These are phyloP conservation scores for Asarcornis scutulata DNA, from an alignment of 2,113 vertebrate genomes.

Conservation along the genomic window DNA sequence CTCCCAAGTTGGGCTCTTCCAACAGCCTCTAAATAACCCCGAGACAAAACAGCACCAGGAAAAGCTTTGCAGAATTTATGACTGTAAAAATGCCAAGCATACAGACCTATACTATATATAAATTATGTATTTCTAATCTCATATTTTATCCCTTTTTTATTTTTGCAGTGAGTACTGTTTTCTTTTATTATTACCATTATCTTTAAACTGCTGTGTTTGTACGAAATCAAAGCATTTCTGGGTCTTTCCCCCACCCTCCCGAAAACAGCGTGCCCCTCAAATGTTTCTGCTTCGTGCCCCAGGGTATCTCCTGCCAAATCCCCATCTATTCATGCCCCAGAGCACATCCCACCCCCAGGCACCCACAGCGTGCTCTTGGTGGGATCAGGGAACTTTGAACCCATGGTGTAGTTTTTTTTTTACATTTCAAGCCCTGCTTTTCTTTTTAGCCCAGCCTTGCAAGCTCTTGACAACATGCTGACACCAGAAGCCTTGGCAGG, in stretches of 20 bases:
- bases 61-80: background rate
- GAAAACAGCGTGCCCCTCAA: background rate
- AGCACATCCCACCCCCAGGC: background rate
- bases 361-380: rapidly evolving
- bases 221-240: background rate
- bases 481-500: background rate
- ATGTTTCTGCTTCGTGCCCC: background rate
- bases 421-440: background rate
- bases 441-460: background rate
- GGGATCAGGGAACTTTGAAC: background rate
- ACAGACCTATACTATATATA: background rate
- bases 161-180: background rate
- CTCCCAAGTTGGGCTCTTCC: background rate
- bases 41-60: background rate
- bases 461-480: background rate
- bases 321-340: background rate
- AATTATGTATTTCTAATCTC: background rate
- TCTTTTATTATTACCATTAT: background rate
- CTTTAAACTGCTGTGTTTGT: background rate
- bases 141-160: background rate
- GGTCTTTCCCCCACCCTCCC: background rate
- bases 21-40: background rate
- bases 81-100: background rate
- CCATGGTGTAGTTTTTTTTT: rapidly evolving
- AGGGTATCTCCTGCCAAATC: background rate